phyloP scores from a whole-genome alignment of 2,113 vertebrate genomes.

The Cathartes aura region DNA sequence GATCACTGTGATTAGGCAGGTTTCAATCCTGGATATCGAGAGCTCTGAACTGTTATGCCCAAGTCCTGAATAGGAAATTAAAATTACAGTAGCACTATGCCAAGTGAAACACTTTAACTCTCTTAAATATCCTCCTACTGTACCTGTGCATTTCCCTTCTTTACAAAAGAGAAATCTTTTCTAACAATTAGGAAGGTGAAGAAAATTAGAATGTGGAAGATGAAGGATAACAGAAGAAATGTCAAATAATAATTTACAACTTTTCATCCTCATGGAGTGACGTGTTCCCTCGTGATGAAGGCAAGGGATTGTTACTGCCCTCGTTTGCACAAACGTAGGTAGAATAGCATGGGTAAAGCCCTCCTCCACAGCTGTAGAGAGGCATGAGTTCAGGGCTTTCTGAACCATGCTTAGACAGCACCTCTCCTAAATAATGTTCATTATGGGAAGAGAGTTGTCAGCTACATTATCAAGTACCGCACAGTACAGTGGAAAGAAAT shows the following conservation, averaged over 20 bases:
- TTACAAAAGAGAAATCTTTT: neutral
- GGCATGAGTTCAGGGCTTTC: neutral
- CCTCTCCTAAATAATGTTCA: neutral
- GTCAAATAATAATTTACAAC: neutral
- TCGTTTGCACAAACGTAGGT: accelerated
- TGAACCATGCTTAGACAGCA: neutral
- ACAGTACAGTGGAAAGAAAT: neutral
- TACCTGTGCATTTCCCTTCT: neutral
- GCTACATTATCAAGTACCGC: neutral
- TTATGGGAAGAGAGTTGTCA: neutral
- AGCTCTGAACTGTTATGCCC: neutral
- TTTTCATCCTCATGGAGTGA: neutral
- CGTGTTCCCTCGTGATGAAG: neutral
- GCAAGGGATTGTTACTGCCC: neutral
- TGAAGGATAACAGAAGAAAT: neutral
- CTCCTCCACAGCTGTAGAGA: neutral
- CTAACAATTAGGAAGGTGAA: neutral
- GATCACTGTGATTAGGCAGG: neutral
- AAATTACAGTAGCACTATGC: neutral
- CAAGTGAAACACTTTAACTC: neutral
- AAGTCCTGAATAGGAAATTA: neutral
- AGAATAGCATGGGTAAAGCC: neutral
- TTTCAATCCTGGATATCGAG: neutral
- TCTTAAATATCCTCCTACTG: neutral
- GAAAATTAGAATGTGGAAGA: neutral